Conservation (phyloP, 2,888 invertebrate genomes). For the Torymus aiolomorphi region DNA sequence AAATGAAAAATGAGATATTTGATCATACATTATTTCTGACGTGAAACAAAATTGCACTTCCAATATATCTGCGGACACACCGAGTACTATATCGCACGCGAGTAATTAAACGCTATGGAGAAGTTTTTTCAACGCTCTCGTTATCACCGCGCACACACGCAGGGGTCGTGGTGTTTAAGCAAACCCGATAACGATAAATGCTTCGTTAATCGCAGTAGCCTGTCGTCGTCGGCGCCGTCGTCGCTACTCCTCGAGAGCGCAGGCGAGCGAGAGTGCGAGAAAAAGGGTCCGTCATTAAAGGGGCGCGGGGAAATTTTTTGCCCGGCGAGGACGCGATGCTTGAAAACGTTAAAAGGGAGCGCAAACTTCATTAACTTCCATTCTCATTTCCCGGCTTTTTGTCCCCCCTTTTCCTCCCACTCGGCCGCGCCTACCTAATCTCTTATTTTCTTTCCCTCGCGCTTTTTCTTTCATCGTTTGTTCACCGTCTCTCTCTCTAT, state of each 20-base stretch:
- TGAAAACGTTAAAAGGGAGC: constrained; percentile 61
- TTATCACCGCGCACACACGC: too few species aligned
- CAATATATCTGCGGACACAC: too few species aligned
- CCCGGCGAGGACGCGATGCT: constrained; percentile 30
- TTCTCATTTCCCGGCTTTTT: constrained; percentile 48
- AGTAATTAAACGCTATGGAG: too few species aligned
- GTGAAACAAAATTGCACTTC: too few species aligned
- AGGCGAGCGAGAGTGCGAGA: background rate
- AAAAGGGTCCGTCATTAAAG: constrained; percentile 40
- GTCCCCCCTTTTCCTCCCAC: constrained; percentile 14
- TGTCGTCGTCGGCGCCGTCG: constrained; percentile 28
- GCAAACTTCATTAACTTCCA: constrained; percentile 60
- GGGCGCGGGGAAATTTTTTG: constrained; percentile 33
- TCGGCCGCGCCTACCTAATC: constrained; percentile 23
- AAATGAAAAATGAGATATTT: too few species aligned
- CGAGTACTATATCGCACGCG: too few species aligned
- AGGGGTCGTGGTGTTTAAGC: too few species aligned
- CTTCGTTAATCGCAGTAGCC: constrained; percentile 39
- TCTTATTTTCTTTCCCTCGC: background rate
- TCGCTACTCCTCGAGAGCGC: background rate
- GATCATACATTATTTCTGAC: too few species aligned
- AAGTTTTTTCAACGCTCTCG: too few species aligned
- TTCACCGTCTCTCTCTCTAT: background rate
- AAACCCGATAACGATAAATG: constrained; percentile 46
- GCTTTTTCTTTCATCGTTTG: constrained; percentile 11